These are phyloP conservation scores for Ennomos fuscantarius DNA, from an alignment of 2,888 invertebrate genomes.

Conservation along the genomic window DNA sequence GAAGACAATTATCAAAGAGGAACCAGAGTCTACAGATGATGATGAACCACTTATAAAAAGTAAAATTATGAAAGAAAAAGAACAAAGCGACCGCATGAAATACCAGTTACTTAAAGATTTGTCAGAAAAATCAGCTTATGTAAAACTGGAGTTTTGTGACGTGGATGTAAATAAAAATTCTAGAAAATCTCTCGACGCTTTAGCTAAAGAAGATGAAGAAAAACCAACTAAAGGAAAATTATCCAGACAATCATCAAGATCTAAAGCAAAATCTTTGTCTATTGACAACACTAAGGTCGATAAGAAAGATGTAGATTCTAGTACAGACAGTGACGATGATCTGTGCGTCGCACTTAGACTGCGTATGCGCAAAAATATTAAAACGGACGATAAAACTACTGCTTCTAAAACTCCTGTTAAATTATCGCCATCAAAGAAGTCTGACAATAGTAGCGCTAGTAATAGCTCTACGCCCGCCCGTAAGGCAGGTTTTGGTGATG, in stretches of 20 bases:
- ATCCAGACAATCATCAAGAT: conserved; percentile 56
- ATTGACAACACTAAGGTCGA: conserved; percentile 67
- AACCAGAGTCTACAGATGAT: conserved; percentile 73
- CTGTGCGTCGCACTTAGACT: conserved; percentile 74
- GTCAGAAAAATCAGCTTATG: conserved; percentile 78
- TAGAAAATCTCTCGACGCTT: conserved; percentile 68
- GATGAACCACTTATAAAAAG: conserved; percentile 77
- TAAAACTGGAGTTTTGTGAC: conserved; percentile 79
- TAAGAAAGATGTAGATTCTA: conserved; percentile 60
- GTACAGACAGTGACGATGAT: conserved; percentile 76
- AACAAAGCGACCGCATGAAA: conserved; percentile 67
- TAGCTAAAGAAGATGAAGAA: conserved; percentile 64
- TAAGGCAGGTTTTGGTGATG: conserved; percentile 88
- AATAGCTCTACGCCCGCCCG: conserved; percentile 67
- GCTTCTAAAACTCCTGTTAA: conserved; percentile 64
- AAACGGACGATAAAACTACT: conserved; percentile 70
- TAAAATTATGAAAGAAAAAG: conserved; percentile 73
- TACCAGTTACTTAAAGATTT: conserved; percentile 75
- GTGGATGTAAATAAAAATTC: conserved; percentile 73
- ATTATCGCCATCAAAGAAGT: conserved; percentile 66
- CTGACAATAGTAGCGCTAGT: conserved; percentile 64
- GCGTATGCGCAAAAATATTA: conserved; percentile 76
- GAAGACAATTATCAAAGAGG: conserved; percentile 66
- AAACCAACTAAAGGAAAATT: conserved; percentile 62
- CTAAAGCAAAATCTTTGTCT: conserved; percentile 63